These are phyloP conservation scores for Berghia stephanieae DNA, from an alignment of 1,140 invertebrate species.

Conservation along the genomic window DNA sequence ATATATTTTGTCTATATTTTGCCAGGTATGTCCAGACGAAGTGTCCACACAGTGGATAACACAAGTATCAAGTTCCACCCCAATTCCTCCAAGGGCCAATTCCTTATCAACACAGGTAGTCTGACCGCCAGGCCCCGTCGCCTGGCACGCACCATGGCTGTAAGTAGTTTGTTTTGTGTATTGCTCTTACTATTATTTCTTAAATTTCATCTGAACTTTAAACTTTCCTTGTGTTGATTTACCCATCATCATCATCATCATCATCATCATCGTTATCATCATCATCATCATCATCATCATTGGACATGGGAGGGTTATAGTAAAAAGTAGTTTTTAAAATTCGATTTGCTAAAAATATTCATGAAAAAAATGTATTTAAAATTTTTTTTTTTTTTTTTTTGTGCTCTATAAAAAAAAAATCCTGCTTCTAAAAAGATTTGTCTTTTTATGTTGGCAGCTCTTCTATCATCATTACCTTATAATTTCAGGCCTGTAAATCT, in stretches of 20 bases:
- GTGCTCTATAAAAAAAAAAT: too few species aligned
- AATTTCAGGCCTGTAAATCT: background rate
- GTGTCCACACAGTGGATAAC: constrained; percentile 22
- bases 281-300: too few species aligned
- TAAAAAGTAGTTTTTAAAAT: background rate
- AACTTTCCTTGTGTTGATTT: background rate
- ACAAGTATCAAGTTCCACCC: constrained; percentile 28
- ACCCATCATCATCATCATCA: too few species aligned
- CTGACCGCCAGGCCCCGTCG: background rate
- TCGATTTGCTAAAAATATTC: background rate
- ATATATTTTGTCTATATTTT: background rate
- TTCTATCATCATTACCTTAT: background rate
- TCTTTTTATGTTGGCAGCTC: background rate
- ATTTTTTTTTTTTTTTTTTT: too few species aligned
- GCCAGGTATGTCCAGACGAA: constrained; percentile 20
- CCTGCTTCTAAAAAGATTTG: background rate
- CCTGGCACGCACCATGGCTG: constrained; percentile 21
- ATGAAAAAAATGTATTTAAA: too few species aligned
- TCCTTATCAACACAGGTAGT: constrained; percentile 11
- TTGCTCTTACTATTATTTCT: background rate
- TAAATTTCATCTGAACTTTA: background rate
- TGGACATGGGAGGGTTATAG: too few species aligned
- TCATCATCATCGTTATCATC: too few species aligned
- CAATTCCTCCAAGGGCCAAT: constrained; percentile 21
- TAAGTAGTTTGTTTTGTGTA: constrained; percentile 14